These are phyloP conservation scores for Pachyseris speciosa DNA, from an alignment of 64 coral and sea anemone species.

Conservation along the genomic window DNA sequence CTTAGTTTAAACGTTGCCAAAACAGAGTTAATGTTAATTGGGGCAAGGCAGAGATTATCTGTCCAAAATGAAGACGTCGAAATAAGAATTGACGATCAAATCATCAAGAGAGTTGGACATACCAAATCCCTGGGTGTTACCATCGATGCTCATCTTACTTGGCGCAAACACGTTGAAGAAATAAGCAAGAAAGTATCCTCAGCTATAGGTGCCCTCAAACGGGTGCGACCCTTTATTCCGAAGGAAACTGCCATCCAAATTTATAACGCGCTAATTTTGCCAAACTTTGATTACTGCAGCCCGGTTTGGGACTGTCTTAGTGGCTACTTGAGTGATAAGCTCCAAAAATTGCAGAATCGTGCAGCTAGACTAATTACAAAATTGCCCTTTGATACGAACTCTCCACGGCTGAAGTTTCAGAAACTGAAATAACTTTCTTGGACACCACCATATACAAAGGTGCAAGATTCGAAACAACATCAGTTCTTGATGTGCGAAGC, in stretches of 20 bases:
- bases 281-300: not conserved
- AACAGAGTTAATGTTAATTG: slow-evolving; percentile 11
- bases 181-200: slow-evolving; percentile 1
- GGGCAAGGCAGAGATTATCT: slow-evolving; percentile 9
- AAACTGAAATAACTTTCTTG: too few relatives aligned
- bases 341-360: slow-evolving; percentile 11
- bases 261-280: slow-evolving; percentile 55
- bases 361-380: not conserved
- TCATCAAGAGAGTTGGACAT: not conserved
- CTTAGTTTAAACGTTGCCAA: slow-evolving; percentile 12
- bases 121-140: slow-evolving; percentile 1
- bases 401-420: too few relatives aligned
- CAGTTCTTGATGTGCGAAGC: too few relatives aligned
- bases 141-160: not conserved
- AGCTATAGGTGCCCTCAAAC: not conserved
- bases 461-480: too few relatives aligned
- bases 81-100: not conserved
- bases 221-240: not conserved
- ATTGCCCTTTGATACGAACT: not conserved
- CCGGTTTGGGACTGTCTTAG: not conserved
- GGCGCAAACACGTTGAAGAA: not conserved
- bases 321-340: slow-evolving; percentile 2
- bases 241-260: not conserved
- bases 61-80: not conserved
- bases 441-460: too few relatives aligned